Base-by-base conservation (phyloP, 1,140 invertebrate genomes). In the Ganaspis sp. region DNA sequence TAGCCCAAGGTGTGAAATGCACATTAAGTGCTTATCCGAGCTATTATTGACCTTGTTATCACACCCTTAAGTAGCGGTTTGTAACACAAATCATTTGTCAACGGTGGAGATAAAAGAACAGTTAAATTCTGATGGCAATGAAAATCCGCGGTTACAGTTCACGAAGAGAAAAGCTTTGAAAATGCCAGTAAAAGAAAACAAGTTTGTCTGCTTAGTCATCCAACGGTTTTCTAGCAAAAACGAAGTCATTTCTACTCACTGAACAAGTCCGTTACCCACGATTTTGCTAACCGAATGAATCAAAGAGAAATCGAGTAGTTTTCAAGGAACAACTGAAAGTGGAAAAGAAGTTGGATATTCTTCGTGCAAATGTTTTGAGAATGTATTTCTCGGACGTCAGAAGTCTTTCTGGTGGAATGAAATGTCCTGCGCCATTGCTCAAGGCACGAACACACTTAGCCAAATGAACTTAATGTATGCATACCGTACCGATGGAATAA, bases 401-500 rank as follows among this genome's bases (percentile, higher is more conserved):
- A n/a, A n/a, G n/a, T n/a, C n/a, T n/a, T n/a, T n/a, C n/a, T n/a
- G n/a, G n/a, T n/a, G n/a, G n/a, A n/a, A n/a, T n/a, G n/a, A 9
- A 40, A 40, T 12, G 38, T 40, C 38, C 38, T 11, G 4, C 38
- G 4, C 38, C 38, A 9, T 12, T 34, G 29, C 29, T 34, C n/a
- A n/a, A 38, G 38, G 12, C 38, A 40, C 38, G 17, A 53, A 9
- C n/a, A 5, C 3, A 53, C 17, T 49, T 49, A 53, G 19, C 19
- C n/a, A 53, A n/a, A 23, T 23, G 19, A 8, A 29, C 23, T 26
- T 83, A 79, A 83, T 83, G 77, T 76, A 72, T 81, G 82, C 81
- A 83, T 83, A 83, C 79, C 75, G 76, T 83, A 77, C 73, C 69
- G 64, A 70, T 78, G 74, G 34, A 72, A 75, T 75, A 79, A 81